Base-by-base conservation (phyloP, 2,113 vertebrate genomes). In the Carollia perspicillata region DNA sequence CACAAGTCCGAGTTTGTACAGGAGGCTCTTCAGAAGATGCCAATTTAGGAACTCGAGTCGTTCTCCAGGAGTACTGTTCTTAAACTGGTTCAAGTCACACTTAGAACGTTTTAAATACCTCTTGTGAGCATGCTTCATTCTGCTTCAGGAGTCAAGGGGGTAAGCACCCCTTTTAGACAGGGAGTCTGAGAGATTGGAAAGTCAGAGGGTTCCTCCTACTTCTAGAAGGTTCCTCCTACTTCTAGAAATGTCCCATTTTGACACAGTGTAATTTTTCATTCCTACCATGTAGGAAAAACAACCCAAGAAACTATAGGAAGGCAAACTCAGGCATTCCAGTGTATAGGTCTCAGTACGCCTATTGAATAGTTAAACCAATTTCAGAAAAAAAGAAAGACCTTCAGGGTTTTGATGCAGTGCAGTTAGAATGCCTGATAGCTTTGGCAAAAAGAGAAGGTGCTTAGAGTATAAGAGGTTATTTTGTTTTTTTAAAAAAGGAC, bases 11-110 rank as follows among this genome's bases (percentile, higher is more conserved):
- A 77, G 81, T 77, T 87, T 83, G 26, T 69, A 63, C 14, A 35
- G 55, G 88, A 86, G 10, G 35, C 35, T 77, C 91, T 90, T 87
- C 75, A n/a, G 74, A 90, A 87, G 40, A 86, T 88, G 68, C 49
- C 88, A 75, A 2, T 77, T 51, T 63, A 69, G 35, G n/a, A 83
- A 44, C 35, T 69, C 69, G 69, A 63, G n/a, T 87, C 88, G 58
- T 91, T 83, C 49, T 68, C 30, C 60, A 94, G 66, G 75, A 37
- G 68, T 26, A 74, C 74, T 86, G 79, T 81, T 75, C 47, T 86
- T 75, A 80, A 22, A 75, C n/a, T 51, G 58, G 49, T 83, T 91
- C 30, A 35, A 94, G 42, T 63, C 88, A 96, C 51, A 87, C 68
- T 87, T 63, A 93, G 66, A 79, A 86, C 47, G 81, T 90, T 63